Evolutionary conservation across 2,113 vertebrate species (phyloP), one percentile per base, ranked within the genome.

Genomic region (Steatornis caripensis): DNA sequence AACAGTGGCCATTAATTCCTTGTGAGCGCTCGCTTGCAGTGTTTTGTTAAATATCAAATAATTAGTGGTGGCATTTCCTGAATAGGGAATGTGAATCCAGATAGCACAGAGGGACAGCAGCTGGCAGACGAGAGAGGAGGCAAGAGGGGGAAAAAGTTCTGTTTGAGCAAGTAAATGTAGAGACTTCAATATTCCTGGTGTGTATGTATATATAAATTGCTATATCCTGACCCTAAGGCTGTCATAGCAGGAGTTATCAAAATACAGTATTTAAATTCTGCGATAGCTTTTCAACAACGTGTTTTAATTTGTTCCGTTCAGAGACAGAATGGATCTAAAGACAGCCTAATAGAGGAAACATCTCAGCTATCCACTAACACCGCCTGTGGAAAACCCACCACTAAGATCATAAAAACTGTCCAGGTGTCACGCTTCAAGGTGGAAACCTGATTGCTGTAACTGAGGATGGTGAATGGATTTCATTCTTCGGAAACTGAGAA

Each of bases 251-350:
- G 37, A 71, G 16, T 66, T 77, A 57, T 13, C 29, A 84, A 93
- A 96, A 75, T 12, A n/a, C 5, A 37, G 12, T 36, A 30, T 81
- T 88, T 91, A 84, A 91, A 83, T 77, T 94, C 34, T 88, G 20
- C 27, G 84, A 2, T 58, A 32, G 20, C 7, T 83, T 78, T 81
- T 79, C 43, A 95, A 51, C 45, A 68, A 34, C 3, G 4, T 58
- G 14, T 74, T 89, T 70, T 77, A 45, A 80, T 90, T 87, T 96
- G 43, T 95, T 96, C 24, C 79, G 37, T 95, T 93, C 93, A 99
- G 99, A 98, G 95, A 91, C 98, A 96, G 93, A 98, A 97, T 2
- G 98, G 98, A 41, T 99, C 98, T 94, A 99, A 99, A 98, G 98
- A 99, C 87, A 98, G 98, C 88, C 89, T 99, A 60, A 97, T 97